A percentile compares a stretch with the other conserved stretches of the same genome.
phyloP scores from a whole-genome alignment of 2,888 invertebrate species.

The Cephus sareptanus region DNA sequence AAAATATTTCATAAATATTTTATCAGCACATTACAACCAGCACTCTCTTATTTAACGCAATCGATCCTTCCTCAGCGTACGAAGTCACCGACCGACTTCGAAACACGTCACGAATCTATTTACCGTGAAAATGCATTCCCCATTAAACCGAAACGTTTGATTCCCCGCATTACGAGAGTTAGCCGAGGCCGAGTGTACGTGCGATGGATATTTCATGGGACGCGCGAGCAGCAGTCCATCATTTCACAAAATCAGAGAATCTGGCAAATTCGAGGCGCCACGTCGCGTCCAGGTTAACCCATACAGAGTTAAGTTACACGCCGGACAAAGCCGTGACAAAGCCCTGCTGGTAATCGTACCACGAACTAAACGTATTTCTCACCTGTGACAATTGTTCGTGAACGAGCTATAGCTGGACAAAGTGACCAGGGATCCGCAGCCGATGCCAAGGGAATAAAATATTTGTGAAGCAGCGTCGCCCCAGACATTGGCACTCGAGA shows the following conservation, averaged over 20 bases:
- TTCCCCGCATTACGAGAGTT: neutral
- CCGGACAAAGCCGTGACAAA: neutral
- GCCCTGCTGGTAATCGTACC: neutral
- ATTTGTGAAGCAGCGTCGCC: slow-evolving; percentile 86
- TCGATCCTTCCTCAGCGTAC: neutral
- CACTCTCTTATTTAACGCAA: neutral
- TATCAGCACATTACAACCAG: neutral
- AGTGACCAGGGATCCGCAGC: slow-evolving; percentile 79
- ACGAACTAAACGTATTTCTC: slow-evolving; percentile 7
- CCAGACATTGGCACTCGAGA: slow-evolving; percentile 79
- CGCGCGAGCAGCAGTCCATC: neutral
- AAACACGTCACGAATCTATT: slow-evolving; percentile 31
- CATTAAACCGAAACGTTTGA: slow-evolving; percentile 25
- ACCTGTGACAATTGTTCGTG: slow-evolving; percentile 75
- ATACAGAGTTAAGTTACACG: neutral
- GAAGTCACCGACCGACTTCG: slow-evolving; percentile 1
- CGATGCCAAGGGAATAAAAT: slow-evolving; percentile 85
- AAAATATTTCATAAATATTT: neutral
- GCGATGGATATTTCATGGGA: neutral
- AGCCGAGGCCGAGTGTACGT: neutral
- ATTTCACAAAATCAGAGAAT: neutral
- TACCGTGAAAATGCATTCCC: slow-evolving; percentile 22
- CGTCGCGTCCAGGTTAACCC: neutral
- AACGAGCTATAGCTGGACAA: slow-evolving; percentile 82
- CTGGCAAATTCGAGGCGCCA: slow-evolving; percentile 6